Conservation (phyloP, 2,113 vertebrate genomes). For the Tringa solitaria region DNA sequence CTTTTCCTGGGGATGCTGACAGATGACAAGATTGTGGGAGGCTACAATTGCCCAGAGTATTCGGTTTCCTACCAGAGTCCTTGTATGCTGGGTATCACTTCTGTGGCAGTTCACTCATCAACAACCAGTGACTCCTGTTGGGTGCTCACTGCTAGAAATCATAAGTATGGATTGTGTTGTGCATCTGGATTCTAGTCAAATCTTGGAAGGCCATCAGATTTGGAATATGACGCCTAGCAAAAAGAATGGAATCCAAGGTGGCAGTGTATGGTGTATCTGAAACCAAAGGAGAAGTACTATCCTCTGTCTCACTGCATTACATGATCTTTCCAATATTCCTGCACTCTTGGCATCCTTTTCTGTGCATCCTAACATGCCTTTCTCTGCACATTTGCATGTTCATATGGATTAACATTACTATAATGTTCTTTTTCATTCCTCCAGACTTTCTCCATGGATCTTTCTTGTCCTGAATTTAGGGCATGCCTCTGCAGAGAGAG, state of each 20-base stretch:
- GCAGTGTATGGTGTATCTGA: neutral
- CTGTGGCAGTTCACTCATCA: constrained; percentile 56
- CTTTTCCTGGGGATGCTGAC: neutral
- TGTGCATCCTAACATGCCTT: neutral
- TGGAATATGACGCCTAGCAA: neutral
- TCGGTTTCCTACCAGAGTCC: constrained; percentile 73
- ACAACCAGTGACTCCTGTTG: constrained; percentile 76
- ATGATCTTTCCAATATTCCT: neutral
- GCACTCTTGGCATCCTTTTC: neutral
- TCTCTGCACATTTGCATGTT: neutral
- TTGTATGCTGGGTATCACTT: constrained; percentile 71
- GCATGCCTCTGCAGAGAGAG: neutral
- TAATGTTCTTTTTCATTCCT: neutral
- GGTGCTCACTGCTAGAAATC: constrained; percentile 79
- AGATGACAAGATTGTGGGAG: constrained; percentile 76
- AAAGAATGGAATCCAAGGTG: neutral
- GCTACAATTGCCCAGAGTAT: constrained; percentile 73
- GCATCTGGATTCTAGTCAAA: neutral
- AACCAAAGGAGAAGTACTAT: neutral
- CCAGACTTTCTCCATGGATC: neutral
- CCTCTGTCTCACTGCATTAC: neutral
- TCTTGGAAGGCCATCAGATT: neutral
- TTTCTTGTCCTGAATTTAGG: neutral
- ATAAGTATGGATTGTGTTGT: constrained; percentile 19
- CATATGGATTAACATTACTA: neutral